These are phyloP conservation scores for Parasteatoda tepidariorum DNA, from an alignment of 1,140 invertebrate species.

Conservation along the genomic window DNA sequence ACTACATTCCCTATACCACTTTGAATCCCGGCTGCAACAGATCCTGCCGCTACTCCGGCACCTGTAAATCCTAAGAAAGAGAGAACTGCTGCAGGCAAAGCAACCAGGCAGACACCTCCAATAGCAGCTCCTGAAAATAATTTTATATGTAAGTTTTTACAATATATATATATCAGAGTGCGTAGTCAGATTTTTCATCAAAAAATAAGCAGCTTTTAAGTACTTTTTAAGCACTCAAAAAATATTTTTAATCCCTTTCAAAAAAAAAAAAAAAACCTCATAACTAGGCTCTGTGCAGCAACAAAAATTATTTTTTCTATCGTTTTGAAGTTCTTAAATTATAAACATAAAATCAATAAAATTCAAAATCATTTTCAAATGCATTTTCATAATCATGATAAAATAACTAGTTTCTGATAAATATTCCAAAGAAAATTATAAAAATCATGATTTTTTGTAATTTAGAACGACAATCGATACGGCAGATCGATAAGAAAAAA, in stretches of 20 bases:
- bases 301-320: too few relatives aligned
- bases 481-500: too few relatives aligned
- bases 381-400: too few relatives aligned
- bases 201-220: background rate
- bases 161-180: too few relatives aligned
- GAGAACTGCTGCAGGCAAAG: background rate
- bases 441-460: too few relatives aligned
- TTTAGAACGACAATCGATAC: too few relatives aligned
- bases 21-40: slow-evolving; percentile 14
- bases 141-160: background rate
- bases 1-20: background rate
- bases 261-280: background rate
- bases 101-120: background rate
- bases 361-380: too few relatives aligned
- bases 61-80: background rate
- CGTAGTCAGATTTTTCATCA: background rate
- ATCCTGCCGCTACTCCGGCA: slow-evolving; percentile 11
- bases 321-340: too few relatives aligned
- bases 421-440: too few relatives aligned
- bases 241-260: background rate
- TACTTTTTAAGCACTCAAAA: background rate
- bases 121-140: background rate
- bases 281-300: too few relatives aligned
- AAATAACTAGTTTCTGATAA: too few relatives aligned
- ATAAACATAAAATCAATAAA: too few relatives aligned